These are phyloP conservation scores for Passer domesticus DNA, from an alignment of 2,113 vertebrate species.

Conservation along the genomic window DNA sequence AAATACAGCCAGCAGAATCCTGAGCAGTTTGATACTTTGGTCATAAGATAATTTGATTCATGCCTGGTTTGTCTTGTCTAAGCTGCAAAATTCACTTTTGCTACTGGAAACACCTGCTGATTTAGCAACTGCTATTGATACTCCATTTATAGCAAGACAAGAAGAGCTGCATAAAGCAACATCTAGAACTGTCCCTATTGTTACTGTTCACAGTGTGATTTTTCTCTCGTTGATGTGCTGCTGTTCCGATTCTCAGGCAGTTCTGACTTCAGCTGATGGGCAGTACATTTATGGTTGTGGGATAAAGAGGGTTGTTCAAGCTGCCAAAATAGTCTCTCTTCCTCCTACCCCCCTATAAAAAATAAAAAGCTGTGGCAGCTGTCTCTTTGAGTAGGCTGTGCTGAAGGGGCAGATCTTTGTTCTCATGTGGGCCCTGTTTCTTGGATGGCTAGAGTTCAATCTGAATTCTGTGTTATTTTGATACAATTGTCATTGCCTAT, in stretches of 20 bases:
- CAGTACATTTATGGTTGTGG: background rate
- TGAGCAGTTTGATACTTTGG: background rate
- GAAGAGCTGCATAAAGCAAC: background rate
- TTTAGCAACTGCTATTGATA: background rate
- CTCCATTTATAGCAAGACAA: background rate
- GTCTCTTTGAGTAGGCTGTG: background rate
- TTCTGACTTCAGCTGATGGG: background rate
- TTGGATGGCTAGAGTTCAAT: background rate
- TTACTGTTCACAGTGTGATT: background rate
- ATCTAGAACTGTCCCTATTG: conserved; percentile 18
- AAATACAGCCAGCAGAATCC: background rate
- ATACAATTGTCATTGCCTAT: background rate
- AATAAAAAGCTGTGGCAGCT: background rate
- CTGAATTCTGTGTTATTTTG: background rate
- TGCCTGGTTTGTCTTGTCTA: background rate
- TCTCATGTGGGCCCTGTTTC: rapidly evolving
- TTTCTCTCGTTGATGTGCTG: background rate
- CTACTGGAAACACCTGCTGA: conserved; percentile 24
- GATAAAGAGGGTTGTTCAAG: background rate
- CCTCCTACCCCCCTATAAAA: background rate
- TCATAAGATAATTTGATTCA: background rate
- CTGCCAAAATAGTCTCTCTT: background rate
- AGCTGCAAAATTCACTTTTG: background rate
- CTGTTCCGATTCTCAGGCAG: background rate
- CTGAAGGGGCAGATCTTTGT: background rate